Evolutionary conservation across 2,888 invertebrate species (phyloP).

Genomic region (Cerceris ruficornis): DNA sequence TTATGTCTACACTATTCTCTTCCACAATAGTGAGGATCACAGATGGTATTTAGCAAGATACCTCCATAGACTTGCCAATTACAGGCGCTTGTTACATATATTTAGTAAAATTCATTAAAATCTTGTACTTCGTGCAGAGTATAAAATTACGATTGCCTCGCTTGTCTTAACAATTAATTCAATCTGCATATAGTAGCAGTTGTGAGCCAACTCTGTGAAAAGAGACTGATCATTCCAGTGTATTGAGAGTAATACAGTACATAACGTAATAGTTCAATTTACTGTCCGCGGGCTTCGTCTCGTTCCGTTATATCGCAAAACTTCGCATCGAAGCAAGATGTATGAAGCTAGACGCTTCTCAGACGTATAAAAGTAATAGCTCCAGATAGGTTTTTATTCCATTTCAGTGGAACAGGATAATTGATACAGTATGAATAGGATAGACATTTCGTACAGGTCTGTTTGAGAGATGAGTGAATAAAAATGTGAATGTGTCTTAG

Average conservation of each 20-base stretch:
- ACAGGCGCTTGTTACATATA: slow-evolving; percentile 40
- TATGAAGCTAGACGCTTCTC: slow-evolving; percentile 67
- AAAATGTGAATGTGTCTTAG: slow-evolving; percentile 39
- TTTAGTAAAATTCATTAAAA: slow-evolving; percentile 50
- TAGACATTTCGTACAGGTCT: slow-evolving; percentile 39
- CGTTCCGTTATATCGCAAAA: slow-evolving; percentile 48
- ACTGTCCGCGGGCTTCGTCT: slow-evolving; percentile 54
- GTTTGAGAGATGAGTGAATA: slow-evolving; percentile 41
- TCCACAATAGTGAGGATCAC: slow-evolving; percentile 9
- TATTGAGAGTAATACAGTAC: slow-evolving; percentile 57
- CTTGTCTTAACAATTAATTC: slow-evolving; percentile 38
- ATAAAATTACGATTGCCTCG: slow-evolving; percentile 34
- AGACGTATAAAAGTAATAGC: slow-evolving; percentile 41
- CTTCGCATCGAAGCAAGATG: slow-evolving; percentile 67
- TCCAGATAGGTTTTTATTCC: slow-evolving; percentile 47
- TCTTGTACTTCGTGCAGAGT: slow-evolving; percentile 41
- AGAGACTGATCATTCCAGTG: slow-evolving; percentile 70
- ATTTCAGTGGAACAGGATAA: slow-evolving; percentile 39
- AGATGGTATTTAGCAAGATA: slow-evolving; percentile 35
- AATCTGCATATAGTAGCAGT: slow-evolving; percentile 37
- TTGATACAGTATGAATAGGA: slow-evolving; percentile 38
- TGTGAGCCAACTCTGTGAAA: slow-evolving; percentile 46
- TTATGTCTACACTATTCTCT: slow-evolving; percentile 15
- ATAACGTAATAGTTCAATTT: slow-evolving; percentile 63
- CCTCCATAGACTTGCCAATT: slow-evolving; percentile 44